Percentiles rank a stretch among this genome's conserved stretches.
Evolutionary conservation across 2,888 invertebrate genomes (phyloP).

Genomic region (Orthonevra nobilis): DNA sequence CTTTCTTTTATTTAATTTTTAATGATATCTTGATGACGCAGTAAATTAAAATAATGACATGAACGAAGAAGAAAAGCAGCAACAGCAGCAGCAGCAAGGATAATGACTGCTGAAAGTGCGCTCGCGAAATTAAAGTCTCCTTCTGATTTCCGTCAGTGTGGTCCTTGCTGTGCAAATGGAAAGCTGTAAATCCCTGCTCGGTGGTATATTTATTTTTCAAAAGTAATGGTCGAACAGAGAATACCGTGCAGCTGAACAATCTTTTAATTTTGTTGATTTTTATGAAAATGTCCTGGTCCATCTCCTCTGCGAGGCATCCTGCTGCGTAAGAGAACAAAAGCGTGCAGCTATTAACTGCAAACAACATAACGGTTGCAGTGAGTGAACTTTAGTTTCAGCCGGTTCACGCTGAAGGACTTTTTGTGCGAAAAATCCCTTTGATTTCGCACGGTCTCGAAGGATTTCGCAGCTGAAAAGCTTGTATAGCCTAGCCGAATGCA

Average conservation of each 20-base stretch:
- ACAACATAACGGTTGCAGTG: conserved; percentile 10
- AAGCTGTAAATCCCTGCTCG: conserved; percentile 42
- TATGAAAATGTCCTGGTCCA: conserved; percentile 51
- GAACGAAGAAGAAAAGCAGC: conserved; percentile 14
- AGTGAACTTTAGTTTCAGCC: not conserved
- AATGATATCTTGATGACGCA: conserved; percentile 68
- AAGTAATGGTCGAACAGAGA: conserved; percentile 39
- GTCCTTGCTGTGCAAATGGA: conserved; percentile 8
- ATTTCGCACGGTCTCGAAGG: not conserved
- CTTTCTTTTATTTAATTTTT: conserved; percentile 60
- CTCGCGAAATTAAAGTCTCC: conserved; percentile 43
- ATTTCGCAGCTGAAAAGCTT: not conserved
- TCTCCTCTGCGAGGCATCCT: conserved; percentile 28
- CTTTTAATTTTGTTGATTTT: conserved; percentile 62
- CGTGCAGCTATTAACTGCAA: conserved; percentile 51
- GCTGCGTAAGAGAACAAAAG: conserved; percentile 32
- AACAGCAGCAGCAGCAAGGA: conserved; percentile 22
- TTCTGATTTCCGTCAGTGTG: conserved; percentile 1
- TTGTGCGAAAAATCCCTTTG: no score
- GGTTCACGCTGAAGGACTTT: conserved; percentile 3
- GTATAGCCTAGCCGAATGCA: not conserved
- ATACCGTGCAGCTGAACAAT: conserved; percentile 17
- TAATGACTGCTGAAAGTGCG: conserved; percentile 49
- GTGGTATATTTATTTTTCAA: conserved; percentile 59
- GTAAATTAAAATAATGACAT: conserved; percentile 69